Base-by-base conservation (phyloP, 2,888 invertebrate genomes). In the Glaucopsyche alexis region DNA sequence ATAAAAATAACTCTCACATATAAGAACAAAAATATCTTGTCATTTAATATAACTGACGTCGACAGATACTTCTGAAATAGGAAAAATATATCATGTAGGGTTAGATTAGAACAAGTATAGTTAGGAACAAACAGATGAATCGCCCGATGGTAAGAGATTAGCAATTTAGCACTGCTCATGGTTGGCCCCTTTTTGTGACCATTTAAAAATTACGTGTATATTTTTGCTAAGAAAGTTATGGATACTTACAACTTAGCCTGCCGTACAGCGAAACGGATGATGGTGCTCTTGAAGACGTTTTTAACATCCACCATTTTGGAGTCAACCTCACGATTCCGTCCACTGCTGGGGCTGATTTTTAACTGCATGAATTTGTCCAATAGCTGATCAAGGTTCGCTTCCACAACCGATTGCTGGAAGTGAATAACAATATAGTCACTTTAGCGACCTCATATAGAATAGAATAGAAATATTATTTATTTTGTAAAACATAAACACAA, bases 321-420 rank as follows among this genome's bases (percentile, higher is more conserved):
- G 60, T 91, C 84, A 0, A 80, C 82, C 0, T 78, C 79, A 1
- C 67, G 72, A 14, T 81, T 84, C 74, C 66, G 75, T 0, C 81
- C 84, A 50, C 82, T 84, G 75, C 79, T 85, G 1, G 93, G 91
- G 64, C 88, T 91, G 9, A 94, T 94, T 77, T 94, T 93, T 1
- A 95, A 80, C 69, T 94, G 89, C 89, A 94, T 94, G 75, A 95
- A 94, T 79, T 94, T 94, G 78, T 94, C 89, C 16, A 94, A 79
- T 0, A 95, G 81, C 55, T 93, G 88, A 75, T 94, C 94, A 14
- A 95, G 77, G 64, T 93, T 94, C 0, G 93, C 88, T 76, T 94
- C 94, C 0, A 92, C 94, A 7, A 89, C 85, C 0, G 91, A 87
- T 6, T 89, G 86, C 94, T 94, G 84, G 16, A 84, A 85, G 8